Percentiles rank a stretch among this genome's conserved stretches.
These are phyloP conservation scores for Hassar affinis DNA, from an alignment of 2,113 vertebrate species.

Conservation along the genomic window DNA sequence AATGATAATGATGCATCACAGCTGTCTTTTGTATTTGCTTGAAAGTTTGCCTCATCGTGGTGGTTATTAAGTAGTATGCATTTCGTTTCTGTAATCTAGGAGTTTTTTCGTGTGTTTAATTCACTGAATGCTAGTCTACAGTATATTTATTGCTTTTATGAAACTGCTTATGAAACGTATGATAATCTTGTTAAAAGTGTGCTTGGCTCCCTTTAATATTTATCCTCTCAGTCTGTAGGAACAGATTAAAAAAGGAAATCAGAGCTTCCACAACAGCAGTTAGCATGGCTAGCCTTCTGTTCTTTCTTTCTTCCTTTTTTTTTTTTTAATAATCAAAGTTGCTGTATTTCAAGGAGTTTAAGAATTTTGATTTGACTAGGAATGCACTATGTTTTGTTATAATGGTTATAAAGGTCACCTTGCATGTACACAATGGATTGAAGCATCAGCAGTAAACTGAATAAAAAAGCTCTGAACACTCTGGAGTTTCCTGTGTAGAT, in stretches of 20 bases:
- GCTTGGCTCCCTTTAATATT: conserved; percentile 44
- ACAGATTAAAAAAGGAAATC: conserved; percentile 38
- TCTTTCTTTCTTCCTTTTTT: background rate
- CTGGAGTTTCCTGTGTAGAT: conserved; percentile 21
- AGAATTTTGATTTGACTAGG: conserved; percentile 40
- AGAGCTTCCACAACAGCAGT: conserved; percentile 48
- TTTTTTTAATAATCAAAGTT: conserved; percentile 26
- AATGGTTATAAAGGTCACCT: conserved; percentile 36
- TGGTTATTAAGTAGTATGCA: conserved; percentile 24
- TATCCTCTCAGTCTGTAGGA: conserved; percentile 21
- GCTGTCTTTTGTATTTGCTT: conserved; percentile 38
- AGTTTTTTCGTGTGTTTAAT: background rate
- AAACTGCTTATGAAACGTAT: conserved; percentile 26
- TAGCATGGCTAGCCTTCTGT: conserved; percentile 42
- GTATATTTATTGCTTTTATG: conserved; percentile 19
- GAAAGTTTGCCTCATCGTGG: conserved; percentile 19
- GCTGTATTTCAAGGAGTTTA: conserved; percentile 18
- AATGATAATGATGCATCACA: conserved; percentile 44
- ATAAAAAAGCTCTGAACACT: conserved; percentile 48
- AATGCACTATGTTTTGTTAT: conserved; percentile 32
- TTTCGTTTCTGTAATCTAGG: background rate
- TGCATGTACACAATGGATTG: conserved; percentile 48
- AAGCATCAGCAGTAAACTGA: conserved; percentile 37
- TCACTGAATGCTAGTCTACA: conserved; percentile 23
- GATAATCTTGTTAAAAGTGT: conserved; percentile 28